These are phyloP conservation scores for Scarus forsteni DNA, from an alignment of 2,797 vertebrate genomes.

Conservation along the genomic window DNA sequence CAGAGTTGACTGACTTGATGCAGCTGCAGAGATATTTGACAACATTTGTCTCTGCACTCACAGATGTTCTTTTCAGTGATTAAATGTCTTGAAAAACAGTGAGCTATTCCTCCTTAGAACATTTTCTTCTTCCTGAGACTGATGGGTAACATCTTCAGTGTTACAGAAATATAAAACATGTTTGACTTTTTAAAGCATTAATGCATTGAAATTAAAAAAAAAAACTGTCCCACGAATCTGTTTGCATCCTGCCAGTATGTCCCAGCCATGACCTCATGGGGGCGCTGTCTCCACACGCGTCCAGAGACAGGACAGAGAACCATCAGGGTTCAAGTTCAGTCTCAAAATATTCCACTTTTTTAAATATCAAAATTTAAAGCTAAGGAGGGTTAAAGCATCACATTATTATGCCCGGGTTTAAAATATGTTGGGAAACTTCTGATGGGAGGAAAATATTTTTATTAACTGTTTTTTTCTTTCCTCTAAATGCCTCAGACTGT, in stretches of 20 bases:
- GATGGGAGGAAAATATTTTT: background rate
- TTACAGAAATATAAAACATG: too few species aligned
- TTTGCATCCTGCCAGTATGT: background rate
- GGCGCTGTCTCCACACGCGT: constrained; percentile 41
- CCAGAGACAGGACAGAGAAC: background rate
- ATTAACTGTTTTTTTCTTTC: background rate
- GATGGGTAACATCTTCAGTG: too few species aligned
- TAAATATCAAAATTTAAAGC: background rate
- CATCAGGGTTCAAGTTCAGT: background rate
- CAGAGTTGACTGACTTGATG: too few species aligned
- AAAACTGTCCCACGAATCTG: too few species aligned
- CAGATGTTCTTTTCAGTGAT: too few species aligned
- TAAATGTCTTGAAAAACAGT: too few species aligned
- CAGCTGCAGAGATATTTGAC: too few species aligned
- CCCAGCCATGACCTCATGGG: constrained; percentile 39
- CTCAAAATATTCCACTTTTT: background rate
- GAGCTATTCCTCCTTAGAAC: too few species aligned
- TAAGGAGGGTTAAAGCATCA: background rate
- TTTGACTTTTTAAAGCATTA: too few species aligned
- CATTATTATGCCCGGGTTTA: background rate
- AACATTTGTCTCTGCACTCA: too few species aligned
- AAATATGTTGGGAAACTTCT: background rate
- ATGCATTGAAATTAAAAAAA: too few species aligned
- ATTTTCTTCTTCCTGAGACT: too few species aligned
- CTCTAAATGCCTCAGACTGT: background rate